Percentiles rank a stretch among this genome's conserved stretches.
phyloP scores from a whole-genome alignment of 2,888 invertebrate species.

The Heteropelma amictum region DNA sequence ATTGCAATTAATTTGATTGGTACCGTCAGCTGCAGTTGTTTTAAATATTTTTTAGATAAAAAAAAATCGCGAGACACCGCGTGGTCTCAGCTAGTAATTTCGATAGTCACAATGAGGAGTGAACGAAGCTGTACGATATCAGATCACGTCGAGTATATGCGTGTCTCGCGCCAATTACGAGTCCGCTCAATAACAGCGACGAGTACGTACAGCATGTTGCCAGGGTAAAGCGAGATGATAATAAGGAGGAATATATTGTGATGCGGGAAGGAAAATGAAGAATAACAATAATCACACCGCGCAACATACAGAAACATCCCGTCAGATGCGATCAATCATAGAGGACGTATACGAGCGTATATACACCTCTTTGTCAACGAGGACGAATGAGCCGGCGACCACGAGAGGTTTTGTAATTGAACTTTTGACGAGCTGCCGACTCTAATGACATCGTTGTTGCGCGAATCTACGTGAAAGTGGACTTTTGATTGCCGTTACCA shows the following conservation, averaged over 20 bases:
- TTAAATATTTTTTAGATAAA: no score
- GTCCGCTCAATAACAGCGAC: conserved; percentile 60
- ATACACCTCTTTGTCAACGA: conserved; percentile 33
- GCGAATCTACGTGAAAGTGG: conserved; percentile 48
- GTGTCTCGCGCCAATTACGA: conserved; percentile 64
- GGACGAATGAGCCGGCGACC: conserved; percentile 3
- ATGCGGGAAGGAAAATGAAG: conserved; percentile 19
- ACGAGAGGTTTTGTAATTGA: conserved; percentile 53
- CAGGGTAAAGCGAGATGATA: not conserved
- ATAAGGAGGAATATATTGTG: conserved; percentile 2
- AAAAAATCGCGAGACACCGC: not conserved
- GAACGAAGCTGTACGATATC: no score
- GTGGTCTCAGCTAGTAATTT: no score
- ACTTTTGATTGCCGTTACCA: conserved; percentile 29
- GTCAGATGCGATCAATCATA: conserved; percentile 53
- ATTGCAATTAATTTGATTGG: no score
- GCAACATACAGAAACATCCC: not conserved
- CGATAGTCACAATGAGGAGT: no score
- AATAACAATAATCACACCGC: conserved; percentile 32
- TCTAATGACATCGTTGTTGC: conserved; percentile 63
- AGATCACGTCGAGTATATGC: no score
- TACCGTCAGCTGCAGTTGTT: no score
- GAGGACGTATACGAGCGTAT: conserved; percentile 29
- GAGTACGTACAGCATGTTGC: conserved; percentile 26
- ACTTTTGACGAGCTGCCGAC: conserved; percentile 60